A percentile compares a stretch with the other conserved stretches of the same genome.
These are phyloP conservation scores for Symphodus melops DNA, from an alignment of 2,113 vertebrate genomes.

Conservation along the genomic window DNA sequence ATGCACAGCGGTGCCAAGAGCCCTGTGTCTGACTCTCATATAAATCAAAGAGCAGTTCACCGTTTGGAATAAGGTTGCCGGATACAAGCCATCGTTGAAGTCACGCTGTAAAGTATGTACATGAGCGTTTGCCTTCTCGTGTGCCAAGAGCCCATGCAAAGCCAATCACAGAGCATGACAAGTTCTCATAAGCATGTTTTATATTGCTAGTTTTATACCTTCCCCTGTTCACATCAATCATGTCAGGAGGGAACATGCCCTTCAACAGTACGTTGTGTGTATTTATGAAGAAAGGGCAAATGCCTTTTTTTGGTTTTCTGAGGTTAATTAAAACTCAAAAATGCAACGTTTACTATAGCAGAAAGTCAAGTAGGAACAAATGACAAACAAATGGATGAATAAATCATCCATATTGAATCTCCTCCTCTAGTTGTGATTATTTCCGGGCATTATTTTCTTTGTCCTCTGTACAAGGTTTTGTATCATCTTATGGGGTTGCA, in stretches of 20 bases:
- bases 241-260: slow-evolving; percentile 29
- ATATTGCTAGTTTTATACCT: slow-evolving; percentile 51
- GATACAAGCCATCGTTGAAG: slow-evolving; percentile 46
- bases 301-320: slow-evolving; percentile 8
- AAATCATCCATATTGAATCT: slow-evolving; percentile 39
- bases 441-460: slow-evolving; percentile 17
- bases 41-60: slow-evolving; percentile 66
- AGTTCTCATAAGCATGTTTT: slow-evolving; percentile 54
- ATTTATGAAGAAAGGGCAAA: slow-evolving; percentile 4
- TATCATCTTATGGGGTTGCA: slow-evolving; percentile 33
- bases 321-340: slow-evolving; percentile 34
- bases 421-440: slow-evolving; percentile 12
- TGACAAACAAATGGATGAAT: slow-evolving; percentile 31
- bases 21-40: slow-evolving; percentile 49
- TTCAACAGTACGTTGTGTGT: slow-evolving; percentile 28
- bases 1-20: slow-evolving; percentile 49
- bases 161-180: slow-evolving; percentile 34
- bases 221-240: slow-evolving; percentile 57
- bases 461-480: slow-evolving; percentile 27
- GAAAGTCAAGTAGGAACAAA: slow-evolving; percentile 13
- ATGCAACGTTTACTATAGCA: slow-evolving; percentile 15
- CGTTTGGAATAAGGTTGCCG: slow-evolving; percentile 54
- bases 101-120: slow-evolving; percentile 43
- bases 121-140: slow-evolving; percentile 1
- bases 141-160: slow-evolving; percentile 46